These are phyloP conservation scores for Bathynomus jamesi DNA, from an alignment of 1,140 invertebrate species.

Conservation along the genomic window DNA sequence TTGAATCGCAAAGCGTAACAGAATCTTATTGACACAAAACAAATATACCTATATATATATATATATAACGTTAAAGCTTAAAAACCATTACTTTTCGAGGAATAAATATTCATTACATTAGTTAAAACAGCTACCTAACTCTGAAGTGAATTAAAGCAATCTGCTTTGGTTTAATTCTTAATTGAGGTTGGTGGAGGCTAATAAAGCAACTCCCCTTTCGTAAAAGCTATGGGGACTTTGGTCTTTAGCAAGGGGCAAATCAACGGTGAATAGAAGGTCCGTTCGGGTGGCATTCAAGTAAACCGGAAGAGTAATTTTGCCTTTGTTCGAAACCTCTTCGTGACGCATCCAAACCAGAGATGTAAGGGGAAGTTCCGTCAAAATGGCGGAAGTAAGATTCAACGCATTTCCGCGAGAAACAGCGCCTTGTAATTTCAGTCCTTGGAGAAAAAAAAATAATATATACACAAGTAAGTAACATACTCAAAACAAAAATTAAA, in stretches of 20 bases:
- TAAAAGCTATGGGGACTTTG: constrained; percentile 89
- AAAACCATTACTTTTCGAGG: too few species aligned
- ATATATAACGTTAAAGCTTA: too few species aligned
- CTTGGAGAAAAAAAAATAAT: constrained; percentile 42
- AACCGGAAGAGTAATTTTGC: constrained; percentile 82
- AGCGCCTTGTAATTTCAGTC: constrained; percentile 89
- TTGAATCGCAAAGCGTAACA: too few species aligned
- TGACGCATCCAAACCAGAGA: constrained; percentile 49
- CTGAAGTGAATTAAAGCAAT: too few species aligned
- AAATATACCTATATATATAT: too few species aligned
- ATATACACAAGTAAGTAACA: constrained; percentile 22
- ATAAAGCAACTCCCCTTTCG: constrained; percentile 90
- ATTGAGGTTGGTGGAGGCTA: constrained; percentile 82
- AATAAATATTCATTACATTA: too few species aligned
- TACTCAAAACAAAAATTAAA: constrained; percentile 4
- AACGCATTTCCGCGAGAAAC: constrained; percentile 84
- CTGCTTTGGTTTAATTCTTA: too few species aligned
- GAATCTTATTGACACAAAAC: too few species aligned
- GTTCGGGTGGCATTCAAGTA: constrained; percentile 93
- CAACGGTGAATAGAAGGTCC: constrained; percentile 90
- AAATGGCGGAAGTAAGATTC: constrained; percentile 83
- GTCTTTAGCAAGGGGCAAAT: constrained; percentile 76
- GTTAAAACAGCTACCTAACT: too few species aligned
- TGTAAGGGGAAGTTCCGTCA: constrained; percentile 83
- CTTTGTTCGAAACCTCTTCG: constrained; percentile 40